Base-by-base conservation (phyloP, 2,888 invertebrate species). In the Eupithecia subfuscata region DNA sequence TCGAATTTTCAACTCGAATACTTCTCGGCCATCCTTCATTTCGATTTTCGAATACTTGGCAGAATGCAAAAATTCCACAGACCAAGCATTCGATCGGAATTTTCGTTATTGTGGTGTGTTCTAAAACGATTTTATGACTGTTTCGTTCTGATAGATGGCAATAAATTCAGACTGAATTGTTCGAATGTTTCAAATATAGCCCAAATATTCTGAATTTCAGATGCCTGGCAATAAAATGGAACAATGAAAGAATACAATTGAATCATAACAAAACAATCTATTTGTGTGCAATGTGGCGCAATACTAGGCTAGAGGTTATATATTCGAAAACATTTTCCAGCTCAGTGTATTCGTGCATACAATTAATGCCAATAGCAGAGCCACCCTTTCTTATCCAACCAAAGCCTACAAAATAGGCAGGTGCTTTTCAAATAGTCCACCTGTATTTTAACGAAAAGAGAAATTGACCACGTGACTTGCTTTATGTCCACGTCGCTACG, bases 381-480 rank as follows among this genome's bases (percentile, higher is more conserved):
- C 60, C 72, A 74, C 75, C 79, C 79, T 74, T 77, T 72, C 75
- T 69, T 64, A 25, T 64, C 14, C 64, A 16, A 34, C 18, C 30
- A 64, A 34, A 56, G 56, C 56, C 52, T 56, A 56, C 12, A 25
- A 25, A 25, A 56, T 22, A 43, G 45, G 9, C 11, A 40, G 22
- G 22, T 40, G n/a, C 12, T 43, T 43, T 71, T 76, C 78, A 79
- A 77, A 79, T 75, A 74, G 71, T 77, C 71, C 79, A 79, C 78
- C 77, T 80, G 71, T 73, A 77, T 75, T 70, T 74, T 78, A 80
- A 82, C 78, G 76, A 78, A 78, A 81, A 83, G 84, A 88, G 88
- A 91, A 90, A 90, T 89, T 88, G 89, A 86, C 84, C 85, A 90
- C 91, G 89, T 90, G 90, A 84, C 83, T 69, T 60, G 78, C 79